Base-by-base conservation (phyloP, 1,140 invertebrate species). In the Artemia franciscana region DNA sequence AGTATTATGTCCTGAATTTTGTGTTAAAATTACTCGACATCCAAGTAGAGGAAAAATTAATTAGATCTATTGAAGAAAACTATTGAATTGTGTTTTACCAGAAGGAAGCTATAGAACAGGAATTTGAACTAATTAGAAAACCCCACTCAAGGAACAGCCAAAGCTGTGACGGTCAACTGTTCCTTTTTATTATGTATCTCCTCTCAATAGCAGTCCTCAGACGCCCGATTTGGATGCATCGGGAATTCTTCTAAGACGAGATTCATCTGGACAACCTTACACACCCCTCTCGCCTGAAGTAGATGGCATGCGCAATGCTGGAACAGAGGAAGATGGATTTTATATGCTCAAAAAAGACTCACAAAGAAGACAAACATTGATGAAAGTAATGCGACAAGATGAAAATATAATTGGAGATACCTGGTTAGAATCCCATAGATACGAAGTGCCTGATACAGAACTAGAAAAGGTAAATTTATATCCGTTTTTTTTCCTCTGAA, bases 301-400 rank as follows among this genome's bases (percentile, higher is more conserved):
- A 60, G 67, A 71, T 64, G 66, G 70, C 27, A 57, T 64, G 60
- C 62, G 30, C 58, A 66, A 30, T 21, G 61, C 60, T 39, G 57
- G 60, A 18, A 26, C 25, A 12, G 86, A 92, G 73, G 82, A 84
- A 58, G 88, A 91, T 71, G 87, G 88, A 0, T 97, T 98, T 72
- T 98, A 95, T 74, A 74, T 96, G 59, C 74, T 97, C 5, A 93
- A 96, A 72, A 98, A 98, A 72, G 94, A 98, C 70, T 95, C 91
- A 4, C 93, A 98, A 73, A 78, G 93, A 59, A 78, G 94, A 67
- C 83, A 83, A 68, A 97, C 92, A 5, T 75, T 98, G 2, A 88
- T 86, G 0, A 84, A 86, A 68, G 88, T 98, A 58, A 75, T 98
- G 28, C 82, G 80, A 57, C 83, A 93, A 70, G 92, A 98, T 70